These are phyloP conservation scores for Hipparchia sbordonii DNA, from an alignment of 2,888 invertebrate genomes.

Conservation along the genomic window DNA sequence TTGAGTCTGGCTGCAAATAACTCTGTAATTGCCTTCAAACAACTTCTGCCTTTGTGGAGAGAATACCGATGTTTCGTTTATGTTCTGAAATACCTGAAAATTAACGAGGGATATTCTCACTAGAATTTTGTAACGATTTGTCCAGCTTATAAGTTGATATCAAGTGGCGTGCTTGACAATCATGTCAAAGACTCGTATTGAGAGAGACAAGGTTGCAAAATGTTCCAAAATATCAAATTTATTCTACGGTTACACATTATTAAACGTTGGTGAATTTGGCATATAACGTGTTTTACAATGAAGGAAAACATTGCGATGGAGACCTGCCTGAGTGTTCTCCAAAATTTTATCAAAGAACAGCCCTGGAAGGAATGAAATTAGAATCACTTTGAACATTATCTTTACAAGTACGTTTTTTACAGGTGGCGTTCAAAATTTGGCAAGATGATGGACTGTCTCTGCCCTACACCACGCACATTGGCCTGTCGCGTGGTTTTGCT, in stretches of 20 bases:
- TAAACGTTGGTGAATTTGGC: too few relatives aligned
- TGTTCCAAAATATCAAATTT: too few relatives aligned
- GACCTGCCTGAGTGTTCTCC: too few relatives aligned
- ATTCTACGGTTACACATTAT: background rate
- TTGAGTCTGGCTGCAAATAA: constrained; percentile 80
- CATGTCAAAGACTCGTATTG: background rate
- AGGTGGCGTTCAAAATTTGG: constrained; percentile 47
- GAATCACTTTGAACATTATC: background rate
- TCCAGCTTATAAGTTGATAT: background rate
- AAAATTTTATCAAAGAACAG: too few relatives aligned
- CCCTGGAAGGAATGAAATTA: background rate
- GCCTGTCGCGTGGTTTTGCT: constrained; percentile 93
- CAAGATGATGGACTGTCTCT: constrained; percentile 80
- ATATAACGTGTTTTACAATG: too few relatives aligned
- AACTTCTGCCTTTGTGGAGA: constrained; percentile 68
- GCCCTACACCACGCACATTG: constrained; percentile 84
- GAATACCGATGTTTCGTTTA: constrained; percentile 58
- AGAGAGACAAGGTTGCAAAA: background rate
- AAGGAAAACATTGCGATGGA: too few relatives aligned
- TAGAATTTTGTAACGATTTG: background rate
- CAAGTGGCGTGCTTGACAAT: background rate
- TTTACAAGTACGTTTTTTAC: constrained; percentile 27
- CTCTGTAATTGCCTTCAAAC: constrained; percentile 80
- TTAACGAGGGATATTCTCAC: background rate
- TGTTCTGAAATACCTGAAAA: constrained; percentile 47